A percentile compares a stretch with the other conserved stretches of the same genome.
Evolutionary conservation across 2,797 vertebrate species (phyloP).

Genomic region (Sebastes flavidus): DNA sequence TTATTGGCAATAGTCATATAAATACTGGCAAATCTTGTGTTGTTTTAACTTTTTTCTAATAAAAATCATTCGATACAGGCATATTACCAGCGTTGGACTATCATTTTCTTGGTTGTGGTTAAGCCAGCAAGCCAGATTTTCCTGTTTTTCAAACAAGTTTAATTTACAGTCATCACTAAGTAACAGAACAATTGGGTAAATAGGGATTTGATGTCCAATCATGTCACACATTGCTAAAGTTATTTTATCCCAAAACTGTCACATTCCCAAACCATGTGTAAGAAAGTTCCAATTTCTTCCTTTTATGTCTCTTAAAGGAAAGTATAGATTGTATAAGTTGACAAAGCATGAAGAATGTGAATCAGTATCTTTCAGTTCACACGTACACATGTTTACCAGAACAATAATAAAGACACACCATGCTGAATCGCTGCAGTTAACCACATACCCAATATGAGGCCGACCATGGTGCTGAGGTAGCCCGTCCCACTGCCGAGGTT

Average conservation of each 20-base stretch:
- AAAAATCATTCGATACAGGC: no score
- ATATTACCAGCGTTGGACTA: no score
- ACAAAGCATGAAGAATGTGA: not conserved
- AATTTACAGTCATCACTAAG: not conserved
- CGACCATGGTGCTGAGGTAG: conserved; percentile 98
- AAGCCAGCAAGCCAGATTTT: not conserved
- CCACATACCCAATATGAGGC: conserved; percentile 90
- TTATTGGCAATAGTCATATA: not conserved
- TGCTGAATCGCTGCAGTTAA: not conserved
- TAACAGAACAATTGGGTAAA: not conserved
- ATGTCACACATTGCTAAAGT: not conserved
- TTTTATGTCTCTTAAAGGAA: not conserved
- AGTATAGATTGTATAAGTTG: not conserved
- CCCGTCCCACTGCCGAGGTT: conserved; percentile 97
- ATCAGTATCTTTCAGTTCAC: not conserved
- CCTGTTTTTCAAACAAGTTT: not conserved
- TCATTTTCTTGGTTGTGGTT: no score
- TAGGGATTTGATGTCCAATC: not conserved
- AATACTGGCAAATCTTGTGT: not conserved
- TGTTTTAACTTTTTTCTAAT: no score
- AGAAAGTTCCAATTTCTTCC: not conserved
- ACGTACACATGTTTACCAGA: not conserved
- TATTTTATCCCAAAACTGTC: not conserved
- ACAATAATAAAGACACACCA: not conserved
- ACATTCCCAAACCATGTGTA: not conserved